Evolutionary conservation across 2,113 vertebrate genomes (phyloP).

Genomic region (zebrafish (Danio rerio)): DNA sequence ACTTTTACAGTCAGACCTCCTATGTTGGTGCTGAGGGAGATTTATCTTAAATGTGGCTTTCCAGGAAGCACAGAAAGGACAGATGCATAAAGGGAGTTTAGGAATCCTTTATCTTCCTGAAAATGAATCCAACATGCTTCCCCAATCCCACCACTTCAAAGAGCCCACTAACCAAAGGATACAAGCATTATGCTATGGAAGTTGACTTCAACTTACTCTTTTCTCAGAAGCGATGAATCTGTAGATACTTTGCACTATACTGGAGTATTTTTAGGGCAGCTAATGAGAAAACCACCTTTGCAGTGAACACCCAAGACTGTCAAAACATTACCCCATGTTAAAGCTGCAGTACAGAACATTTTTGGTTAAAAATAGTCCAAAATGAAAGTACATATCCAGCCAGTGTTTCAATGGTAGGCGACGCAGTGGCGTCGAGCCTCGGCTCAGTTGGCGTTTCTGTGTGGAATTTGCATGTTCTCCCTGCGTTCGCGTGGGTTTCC

Average conservation of each 20-base stretch:
- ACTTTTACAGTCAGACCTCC: background rate
- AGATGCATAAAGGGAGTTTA: constrained; percentile 43
- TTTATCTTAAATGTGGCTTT: constrained; percentile 14
- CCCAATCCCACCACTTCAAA: constrained; percentile 55
- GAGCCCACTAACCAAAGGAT: constrained; percentile 49
- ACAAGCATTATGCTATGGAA: constrained; percentile 32
- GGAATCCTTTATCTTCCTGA: constrained; percentile 59
- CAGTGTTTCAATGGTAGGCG: too few relatives aligned
- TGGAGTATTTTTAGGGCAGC: constrained; percentile 6
- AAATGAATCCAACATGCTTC: constrained; percentile 51
- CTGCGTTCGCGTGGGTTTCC: too few relatives aligned
- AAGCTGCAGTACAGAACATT: too few relatives aligned
- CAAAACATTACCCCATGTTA: background rate
- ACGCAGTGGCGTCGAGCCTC: too few relatives aligned
- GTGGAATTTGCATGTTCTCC: too few relatives aligned
- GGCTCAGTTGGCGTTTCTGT: too few relatives aligned
- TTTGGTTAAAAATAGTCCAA: too few relatives aligned
- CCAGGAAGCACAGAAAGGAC: constrained; percentile 17
- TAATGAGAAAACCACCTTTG: constrained; percentile 9
- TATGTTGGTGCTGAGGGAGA: constrained; percentile 3
- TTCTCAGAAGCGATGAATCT: constrained; percentile 31
- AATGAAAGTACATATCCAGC: too few relatives aligned
- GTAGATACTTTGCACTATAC: constrained; percentile 4
- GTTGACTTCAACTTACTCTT: constrained; percentile 45
- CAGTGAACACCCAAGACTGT: background rate